Base-by-base conservation (phyloP, 2,113 vertebrate species). In the Cathartes aura region DNA sequence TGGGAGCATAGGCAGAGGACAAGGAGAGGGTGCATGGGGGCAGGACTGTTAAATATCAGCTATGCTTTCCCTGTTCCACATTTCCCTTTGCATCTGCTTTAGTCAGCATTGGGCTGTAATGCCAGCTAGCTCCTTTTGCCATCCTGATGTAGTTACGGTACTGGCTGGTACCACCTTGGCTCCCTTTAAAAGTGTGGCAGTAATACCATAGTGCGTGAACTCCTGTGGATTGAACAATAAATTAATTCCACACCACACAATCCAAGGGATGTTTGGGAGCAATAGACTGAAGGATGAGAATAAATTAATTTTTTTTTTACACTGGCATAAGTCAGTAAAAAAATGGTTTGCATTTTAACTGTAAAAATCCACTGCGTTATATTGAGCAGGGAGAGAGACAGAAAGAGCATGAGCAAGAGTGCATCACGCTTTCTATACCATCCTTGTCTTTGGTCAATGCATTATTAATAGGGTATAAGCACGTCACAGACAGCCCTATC, bases 81-180 rank as follows among this genome's bases (percentile, higher is more conserved):
- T 34, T 45, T 42, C 20, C 27, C 12, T 40, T 27, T 40, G 40
- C 32, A 30, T 43, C 20, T 63, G 55, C 48, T 68, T 34, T 45
- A 23, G 34, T 34, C 48, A 29, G 15, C 5, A 6, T 0, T 38
- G 50, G 50, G 56, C 50, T 70, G 2, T 8, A n/a, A 7, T 2
- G 12, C 36, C 62, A 70, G 22, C 6, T 15, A 22, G 5, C 17
- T n/a, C n/a, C 21, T 0, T 50, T 40, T 82, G 40, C 50, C 45
- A 32, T 10, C 29, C 62, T 21, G 27, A 32, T 0, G 3, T 8
- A 17, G 12, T 56, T 10, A 12, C 0, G 4, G 36, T 34, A 15
- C 53, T 47, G 38, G 22, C 36, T 45, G 40, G 67, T 59, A 24
- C 62, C 66, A 32, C 55, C 24, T n/a, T 22, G 12, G 5, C 40